Evolutionary conservation across 2,113 vertebrate species (phyloP).

Genomic region (Embiotoca jacksoni): DNA sequence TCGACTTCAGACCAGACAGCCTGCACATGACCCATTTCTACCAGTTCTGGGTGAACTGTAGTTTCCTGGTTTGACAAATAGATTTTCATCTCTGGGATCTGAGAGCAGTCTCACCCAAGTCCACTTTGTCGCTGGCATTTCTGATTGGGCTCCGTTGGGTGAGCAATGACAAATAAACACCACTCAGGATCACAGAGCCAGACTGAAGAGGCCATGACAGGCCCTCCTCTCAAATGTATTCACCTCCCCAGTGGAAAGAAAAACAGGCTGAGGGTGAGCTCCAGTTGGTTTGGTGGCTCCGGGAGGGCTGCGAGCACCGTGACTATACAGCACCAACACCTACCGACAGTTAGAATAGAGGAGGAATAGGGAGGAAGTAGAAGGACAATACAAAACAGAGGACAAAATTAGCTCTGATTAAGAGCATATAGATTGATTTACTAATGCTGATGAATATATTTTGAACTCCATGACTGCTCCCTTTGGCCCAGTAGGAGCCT

Average conservation of each 20-base stretch:
- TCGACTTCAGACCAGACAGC: constrained; percentile 36
- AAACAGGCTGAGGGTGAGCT: constrained; percentile 69
- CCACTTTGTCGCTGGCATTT: constrained; percentile 53
- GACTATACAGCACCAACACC: constrained; percentile 37
- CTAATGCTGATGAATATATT: not conserved
- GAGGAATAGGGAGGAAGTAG: constrained; percentile 15
- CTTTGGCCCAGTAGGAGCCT: constrained; percentile 44
- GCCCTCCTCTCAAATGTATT: constrained; percentile 61
- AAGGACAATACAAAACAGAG: constrained; percentile 8
- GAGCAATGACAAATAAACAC: constrained; percentile 79
- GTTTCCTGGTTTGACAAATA: constrained; percentile 66
- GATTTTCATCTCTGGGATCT: constrained; percentile 53
- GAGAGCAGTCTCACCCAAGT: constrained; percentile 37
- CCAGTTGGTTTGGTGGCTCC: constrained; percentile 68
- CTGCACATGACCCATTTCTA: constrained; percentile 45
- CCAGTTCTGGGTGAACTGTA: constrained; percentile 55
- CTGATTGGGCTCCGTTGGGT: constrained; percentile 50
- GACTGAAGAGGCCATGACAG: constrained; percentile 57
- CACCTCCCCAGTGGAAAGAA: constrained; percentile 77
- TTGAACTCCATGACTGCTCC: constrained; percentile 42
- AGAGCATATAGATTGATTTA: not conserved
- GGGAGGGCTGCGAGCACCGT: constrained; percentile 25
- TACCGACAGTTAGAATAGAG: constrained; percentile 48
- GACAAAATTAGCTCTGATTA: not conserved
- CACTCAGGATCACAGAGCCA: constrained; percentile 57